Evolutionary conservation across 35 echinoderm and acorn worm genomes (phyloP).

Genomic region (Ophiothrix spiculata): DNA sequence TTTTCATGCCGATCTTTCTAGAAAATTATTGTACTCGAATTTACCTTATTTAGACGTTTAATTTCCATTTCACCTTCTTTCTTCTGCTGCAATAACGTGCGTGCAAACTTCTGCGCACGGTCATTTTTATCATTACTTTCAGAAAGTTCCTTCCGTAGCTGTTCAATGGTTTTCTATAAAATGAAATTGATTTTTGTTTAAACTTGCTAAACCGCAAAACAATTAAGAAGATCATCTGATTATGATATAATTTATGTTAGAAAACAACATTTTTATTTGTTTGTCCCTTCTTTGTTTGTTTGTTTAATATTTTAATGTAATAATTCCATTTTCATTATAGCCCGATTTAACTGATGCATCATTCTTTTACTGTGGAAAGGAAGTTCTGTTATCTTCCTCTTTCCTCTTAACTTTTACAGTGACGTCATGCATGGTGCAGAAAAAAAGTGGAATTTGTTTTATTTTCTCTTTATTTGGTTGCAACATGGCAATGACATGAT

Average conservation of each 20-base stretch:
- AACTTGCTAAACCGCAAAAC: too few relatives aligned
- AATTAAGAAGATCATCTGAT: neutral
- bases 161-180: neutral
- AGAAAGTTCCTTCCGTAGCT: neutral
- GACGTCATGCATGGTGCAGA: too few relatives aligned
- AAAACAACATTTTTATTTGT: neutral
- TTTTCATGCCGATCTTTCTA: too few relatives aligned
- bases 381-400: too few relatives aligned
- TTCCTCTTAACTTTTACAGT: too few relatives aligned
- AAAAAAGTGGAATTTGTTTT: too few relatives aligned
- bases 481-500: too few relatives aligned
- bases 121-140: neutral
- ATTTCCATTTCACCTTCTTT: neutral
- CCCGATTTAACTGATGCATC: neutral
- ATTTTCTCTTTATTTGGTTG: too few relatives aligned
- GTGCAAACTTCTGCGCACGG: neutral
- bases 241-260: neutral
- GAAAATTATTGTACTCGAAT: too few relatives aligned
- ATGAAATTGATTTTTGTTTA: neutral
- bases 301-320: neutral
- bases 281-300: neutral
- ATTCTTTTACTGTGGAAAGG: too few relatives aligned
- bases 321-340: neutral
- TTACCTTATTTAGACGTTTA: neutral
- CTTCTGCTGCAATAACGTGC: neutral